Conservation (phyloP, 2,113 vertebrate genomes). For the Channa maculata region DNA sequence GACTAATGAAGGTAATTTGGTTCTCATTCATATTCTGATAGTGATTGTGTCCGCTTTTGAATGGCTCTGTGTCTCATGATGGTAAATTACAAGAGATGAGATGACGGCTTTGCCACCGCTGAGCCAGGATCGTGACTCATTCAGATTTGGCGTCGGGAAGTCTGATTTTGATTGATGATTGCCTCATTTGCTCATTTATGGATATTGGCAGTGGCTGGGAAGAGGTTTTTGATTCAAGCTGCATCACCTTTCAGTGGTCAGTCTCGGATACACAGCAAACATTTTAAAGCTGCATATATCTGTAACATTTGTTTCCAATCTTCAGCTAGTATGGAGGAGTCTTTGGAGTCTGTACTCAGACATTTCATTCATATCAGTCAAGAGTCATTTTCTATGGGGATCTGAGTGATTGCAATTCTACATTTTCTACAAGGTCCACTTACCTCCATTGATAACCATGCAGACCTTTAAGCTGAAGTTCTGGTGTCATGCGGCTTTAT, state of each 20-base stretch:
- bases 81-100: conserved; percentile 37
- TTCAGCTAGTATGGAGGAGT: no score
- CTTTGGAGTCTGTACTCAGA: no score
- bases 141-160: conserved; percentile 2
- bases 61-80: background rate
- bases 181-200: conserved; percentile 16
- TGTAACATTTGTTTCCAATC: background rate
- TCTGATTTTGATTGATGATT: conserved; percentile 45
- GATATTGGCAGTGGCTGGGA: background rate
- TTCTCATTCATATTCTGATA: conserved; percentile 39
- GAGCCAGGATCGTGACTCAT: conserved; percentile 5
- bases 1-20: conserved; percentile 37
- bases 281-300: background rate
- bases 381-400: no score
- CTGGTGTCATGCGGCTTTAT: no score
- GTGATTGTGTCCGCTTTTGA: background rate
- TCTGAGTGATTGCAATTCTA: no score
- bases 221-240: background rate
- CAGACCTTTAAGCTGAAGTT: no score
- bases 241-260: background rate
- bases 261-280: background rate
- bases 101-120: background rate
- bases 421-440: no score
- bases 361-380: no score
- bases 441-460: no score